Conservation (phyloP, 2,113 vertebrate species). For the Aegithalos caudatus region DNA sequence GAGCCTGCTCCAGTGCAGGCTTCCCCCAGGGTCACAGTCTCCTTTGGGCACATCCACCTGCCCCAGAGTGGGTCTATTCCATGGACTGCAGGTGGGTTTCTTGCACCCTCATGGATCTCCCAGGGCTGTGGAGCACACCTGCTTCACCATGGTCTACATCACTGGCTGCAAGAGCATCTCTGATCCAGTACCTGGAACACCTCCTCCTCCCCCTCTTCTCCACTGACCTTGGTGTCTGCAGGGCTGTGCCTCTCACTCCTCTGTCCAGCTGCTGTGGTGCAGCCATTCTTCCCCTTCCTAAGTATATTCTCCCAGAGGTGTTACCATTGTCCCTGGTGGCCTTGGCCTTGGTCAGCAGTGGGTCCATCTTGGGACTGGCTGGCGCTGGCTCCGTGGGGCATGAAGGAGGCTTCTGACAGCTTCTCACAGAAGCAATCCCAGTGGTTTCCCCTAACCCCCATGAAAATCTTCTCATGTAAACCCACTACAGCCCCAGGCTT, state of each 20-base stretch:
- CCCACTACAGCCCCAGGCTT: neutral
- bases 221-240: neutral
- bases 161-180: neutral
- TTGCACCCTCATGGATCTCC: neutral
- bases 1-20: neutral
- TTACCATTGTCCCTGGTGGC: neutral
- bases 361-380: neutral
- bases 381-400: neutral
- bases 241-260: neutral
- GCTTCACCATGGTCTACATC: neutral
- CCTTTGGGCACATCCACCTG: neutral
- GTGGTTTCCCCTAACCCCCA: no score
- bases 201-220: neutral
- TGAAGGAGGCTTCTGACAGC: neutral
- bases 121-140: neutral
- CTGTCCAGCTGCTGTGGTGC: neutral
- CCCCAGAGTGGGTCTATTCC: fast-evolving
- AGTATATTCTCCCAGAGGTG: neutral
- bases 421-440: neutral
- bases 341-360: neutral
- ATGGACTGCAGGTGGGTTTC: neutral
- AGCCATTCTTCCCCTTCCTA: neutral
- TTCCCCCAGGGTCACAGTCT: neutral
- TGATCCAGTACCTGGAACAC: neutral
- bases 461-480: neutral